Base-by-base conservation (phyloP, 2,888 invertebrate genomes). In the Geotrupes spiniger region DNA sequence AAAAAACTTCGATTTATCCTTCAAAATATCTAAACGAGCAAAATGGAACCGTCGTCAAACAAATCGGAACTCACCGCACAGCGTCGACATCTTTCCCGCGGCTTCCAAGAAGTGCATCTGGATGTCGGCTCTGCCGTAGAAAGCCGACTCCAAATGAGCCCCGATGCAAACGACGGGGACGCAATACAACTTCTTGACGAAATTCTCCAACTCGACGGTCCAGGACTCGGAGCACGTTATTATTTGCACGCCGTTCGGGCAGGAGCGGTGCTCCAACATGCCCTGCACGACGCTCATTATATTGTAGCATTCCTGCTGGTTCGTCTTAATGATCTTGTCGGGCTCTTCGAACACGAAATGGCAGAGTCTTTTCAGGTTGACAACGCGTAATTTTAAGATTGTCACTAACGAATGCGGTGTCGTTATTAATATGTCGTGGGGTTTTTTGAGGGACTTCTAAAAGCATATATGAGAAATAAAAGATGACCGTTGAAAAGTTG, bases 271-370 rank as follows among this genome's bases (percentile, higher is more conserved):
- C 57, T 73, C 73, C 0, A 78, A 63, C 66, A 76, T 72, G 29
- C 74, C 70, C 49, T 75, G 75, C 1, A 76, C 73, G 51, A 74
- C 72, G 2, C 66, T 56, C 1, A 78, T 57, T 31, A 78, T 70
- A 42, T 65, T 70, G 58, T 74, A 73, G 0, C 81, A 57, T 55
- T 79, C 75, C 1, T 71, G 65, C 0, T 60, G 58, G 57, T 83
- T 83, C 5, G 78, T 77, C 11, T 76, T 71, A 1, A 82, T 67
- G 21, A 89, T 70, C 6, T 80, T 68, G 57, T 90, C 86, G 17
- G 82, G 80, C 60, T 86, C 84, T 63, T 90, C 89, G 0, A 91
- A 66, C 3, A 89, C 78, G 28, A 89, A 68, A 57, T 83, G 83
- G 9, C 79, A 78, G 1, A 90, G 69, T 15, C 83, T 74, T 4